Percentiles rank a stretch among this genome's conserved stretches.
phyloP scores from a whole-genome alignment of 2,113 vertebrate species.

The Ciconia maguari region DNA sequence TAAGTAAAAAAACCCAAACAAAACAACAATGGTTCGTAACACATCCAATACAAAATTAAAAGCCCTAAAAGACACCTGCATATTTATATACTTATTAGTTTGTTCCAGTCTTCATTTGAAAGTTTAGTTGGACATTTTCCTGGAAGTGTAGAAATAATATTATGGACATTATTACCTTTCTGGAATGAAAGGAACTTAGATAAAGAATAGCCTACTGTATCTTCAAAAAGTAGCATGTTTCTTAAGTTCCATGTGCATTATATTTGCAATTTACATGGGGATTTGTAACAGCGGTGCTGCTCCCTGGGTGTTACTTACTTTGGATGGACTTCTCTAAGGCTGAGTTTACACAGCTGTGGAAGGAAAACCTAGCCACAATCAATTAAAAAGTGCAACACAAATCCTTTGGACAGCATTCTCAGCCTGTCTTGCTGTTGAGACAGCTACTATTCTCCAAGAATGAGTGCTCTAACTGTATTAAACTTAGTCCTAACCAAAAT shows the following conservation, averaged over 20 bases:
- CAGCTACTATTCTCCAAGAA: slow-evolving; percentile 4
- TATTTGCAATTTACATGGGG: slow-evolving; percentile 70
- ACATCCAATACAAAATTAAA: slow-evolving; percentile 17
- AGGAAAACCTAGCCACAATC: slow-evolving; percentile 53
- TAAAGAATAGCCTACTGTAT: slow-evolving; percentile 48
- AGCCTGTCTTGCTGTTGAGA: slow-evolving; percentile 46
- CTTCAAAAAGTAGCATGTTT: slow-evolving; percentile 46
- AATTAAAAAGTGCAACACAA: slow-evolving; percentile 51
- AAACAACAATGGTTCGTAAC: background rate
- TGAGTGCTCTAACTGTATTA: slow-evolving; percentile 48
- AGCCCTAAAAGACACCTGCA: background rate
- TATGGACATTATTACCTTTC: background rate
- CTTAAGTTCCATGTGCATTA: slow-evolving; percentile 21
- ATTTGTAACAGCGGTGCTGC: slow-evolving; percentile 40
- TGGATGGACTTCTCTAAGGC: slow-evolving; percentile 47
- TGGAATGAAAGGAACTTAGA: slow-evolving; percentile 32
- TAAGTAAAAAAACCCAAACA: background rate
- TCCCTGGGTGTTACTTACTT: slow-evolving; percentile 45
- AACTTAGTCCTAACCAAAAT: slow-evolving; percentile 58
- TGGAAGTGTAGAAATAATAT: slow-evolving; percentile 1
- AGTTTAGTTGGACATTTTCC: background rate
- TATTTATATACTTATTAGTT: background rate
- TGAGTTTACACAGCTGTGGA: slow-evolving; percentile 76
- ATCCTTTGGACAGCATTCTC: slow-evolving; percentile 50
- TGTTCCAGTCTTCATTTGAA: background rate